Evolutionary conservation across 2,113 vertebrate genomes (phyloP).

Genomic region (Pagrus major): DNA sequence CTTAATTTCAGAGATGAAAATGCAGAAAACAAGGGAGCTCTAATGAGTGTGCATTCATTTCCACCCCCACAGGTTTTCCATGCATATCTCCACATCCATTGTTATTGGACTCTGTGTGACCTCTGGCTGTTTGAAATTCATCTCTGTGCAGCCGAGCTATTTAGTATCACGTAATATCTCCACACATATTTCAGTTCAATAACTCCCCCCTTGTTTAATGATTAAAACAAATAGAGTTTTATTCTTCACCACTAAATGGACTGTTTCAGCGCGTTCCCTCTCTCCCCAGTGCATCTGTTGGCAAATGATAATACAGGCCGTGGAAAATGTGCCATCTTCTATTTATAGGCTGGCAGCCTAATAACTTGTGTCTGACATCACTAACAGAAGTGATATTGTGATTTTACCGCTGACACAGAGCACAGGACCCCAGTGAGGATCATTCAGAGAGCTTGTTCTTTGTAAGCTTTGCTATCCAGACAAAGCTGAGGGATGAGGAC

Average conservation of each 20-base stretch:
- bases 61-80: conserved; percentile 47
- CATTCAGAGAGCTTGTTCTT: background rate
- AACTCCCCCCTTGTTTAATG: conserved; percentile 71
- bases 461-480: background rate
- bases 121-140: conserved; percentile 60
- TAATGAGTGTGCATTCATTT: conserved; percentile 48
- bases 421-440: background rate
- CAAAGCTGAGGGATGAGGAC: background rate
- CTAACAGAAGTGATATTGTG: conserved; percentile 59
- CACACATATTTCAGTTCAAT: conserved; percentile 70
- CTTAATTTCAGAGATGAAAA: conserved; percentile 46
- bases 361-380: conserved; percentile 78
- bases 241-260: conserved; percentile 71
- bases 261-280: conserved; percentile 55
- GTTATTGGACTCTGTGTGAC: conserved; percentile 71
- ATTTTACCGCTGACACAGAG: conserved; percentile 53
- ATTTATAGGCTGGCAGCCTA: conserved; percentile 77
- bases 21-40: conserved; percentile 37
- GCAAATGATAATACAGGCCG: conserved; percentile 75
- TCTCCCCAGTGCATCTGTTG: conserved; percentile 73
- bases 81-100: conserved; percentile 54
- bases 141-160: conserved; percentile 52
- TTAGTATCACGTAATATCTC: conserved; percentile 57
- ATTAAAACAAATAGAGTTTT: conserved; percentile 80
- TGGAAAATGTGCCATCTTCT: conserved; percentile 76